Evolutionary conservation across 2,113 vertebrate species (phyloP).

Genomic region (Prunella himalayana): DNA sequence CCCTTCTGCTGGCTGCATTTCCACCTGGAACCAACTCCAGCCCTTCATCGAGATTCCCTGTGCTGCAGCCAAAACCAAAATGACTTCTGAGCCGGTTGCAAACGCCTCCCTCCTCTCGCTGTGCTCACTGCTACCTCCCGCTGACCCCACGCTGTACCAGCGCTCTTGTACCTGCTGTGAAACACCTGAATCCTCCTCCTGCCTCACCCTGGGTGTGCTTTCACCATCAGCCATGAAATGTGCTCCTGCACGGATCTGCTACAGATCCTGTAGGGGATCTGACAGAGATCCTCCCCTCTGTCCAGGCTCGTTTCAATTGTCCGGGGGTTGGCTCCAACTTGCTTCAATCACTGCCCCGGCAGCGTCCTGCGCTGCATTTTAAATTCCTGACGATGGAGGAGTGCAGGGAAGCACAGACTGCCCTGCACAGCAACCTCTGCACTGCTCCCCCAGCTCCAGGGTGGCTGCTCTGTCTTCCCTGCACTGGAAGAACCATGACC

Average conservation of each 20-base stretch:
- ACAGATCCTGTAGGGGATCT: not conserved
- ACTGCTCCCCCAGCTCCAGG: rapidly evolving
- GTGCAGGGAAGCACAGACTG: rapidly evolving
- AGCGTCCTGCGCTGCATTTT: not conserved
- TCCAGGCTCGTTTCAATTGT: rapidly evolving
- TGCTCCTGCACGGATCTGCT: not conserved
- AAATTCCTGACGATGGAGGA: rapidly evolving
- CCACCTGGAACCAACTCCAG: not conserved
- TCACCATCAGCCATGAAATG: rapidly evolving
- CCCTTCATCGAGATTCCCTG: not conserved
- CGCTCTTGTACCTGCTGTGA: not conserved
- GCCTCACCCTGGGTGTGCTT: not conserved
- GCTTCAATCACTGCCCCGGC: not conserved
- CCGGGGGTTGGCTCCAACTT: rapidly evolving
- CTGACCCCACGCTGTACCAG: not conserved
- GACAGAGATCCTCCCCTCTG: not conserved
- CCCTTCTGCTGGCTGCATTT: not conserved
- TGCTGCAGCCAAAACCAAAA: not conserved
- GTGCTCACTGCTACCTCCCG: not conserved
- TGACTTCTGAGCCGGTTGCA: not conserved
- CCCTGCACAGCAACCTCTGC: not conserved
- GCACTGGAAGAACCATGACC: rapidly evolving
- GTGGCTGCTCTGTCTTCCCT: not conserved
- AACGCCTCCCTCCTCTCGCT: not conserved
- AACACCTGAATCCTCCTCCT: not conserved